A percentile compares a stretch with the other conserved stretches of the same genome.
These are phyloP conservation scores for Troilus luridus DNA, from an alignment of 2,888 invertebrate species.

Conservation along the genomic window DNA sequence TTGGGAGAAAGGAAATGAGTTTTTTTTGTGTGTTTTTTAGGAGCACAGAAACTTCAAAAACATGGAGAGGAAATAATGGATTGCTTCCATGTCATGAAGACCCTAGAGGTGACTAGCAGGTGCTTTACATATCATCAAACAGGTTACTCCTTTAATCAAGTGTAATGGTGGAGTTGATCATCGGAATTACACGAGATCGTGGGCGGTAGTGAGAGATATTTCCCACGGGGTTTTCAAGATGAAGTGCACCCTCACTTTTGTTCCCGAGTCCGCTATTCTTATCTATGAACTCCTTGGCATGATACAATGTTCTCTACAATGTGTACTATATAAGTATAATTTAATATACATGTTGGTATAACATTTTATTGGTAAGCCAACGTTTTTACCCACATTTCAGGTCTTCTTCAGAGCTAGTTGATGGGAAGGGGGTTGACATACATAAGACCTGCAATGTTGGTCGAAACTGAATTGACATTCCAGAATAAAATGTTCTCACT, in stretches of 20 bases:
- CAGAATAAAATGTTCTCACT: no score
- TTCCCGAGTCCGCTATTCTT: not conserved
- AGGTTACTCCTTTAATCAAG: slow-evolving; percentile 26
- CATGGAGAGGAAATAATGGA: not conserved
- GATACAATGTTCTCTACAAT: no score
- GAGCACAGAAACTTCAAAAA: not conserved
- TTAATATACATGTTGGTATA: no score
- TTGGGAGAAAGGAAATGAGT: no score
- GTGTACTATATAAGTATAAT: no score
- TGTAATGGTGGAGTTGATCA: not conserved
- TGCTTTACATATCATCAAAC: slow-evolving; percentile 47
- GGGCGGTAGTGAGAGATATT: not conserved
- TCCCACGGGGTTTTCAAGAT: not conserved
- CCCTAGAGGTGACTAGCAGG: not conserved
- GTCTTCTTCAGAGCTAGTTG: no score
- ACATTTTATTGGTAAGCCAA: no score
- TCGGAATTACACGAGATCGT: slow-evolving; percentile 24
- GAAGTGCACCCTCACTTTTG: not conserved
- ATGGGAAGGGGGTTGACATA: no score
- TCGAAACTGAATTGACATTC: no score
- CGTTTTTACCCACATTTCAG: no score
- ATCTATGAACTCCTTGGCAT: not conserved
- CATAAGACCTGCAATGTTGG: no score
- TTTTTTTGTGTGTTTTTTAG: no score
- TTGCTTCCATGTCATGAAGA: not conserved